phyloP scores from a whole-genome alignment of 2,888 invertebrate species.

The Tetrapedia diversipes region DNA sequence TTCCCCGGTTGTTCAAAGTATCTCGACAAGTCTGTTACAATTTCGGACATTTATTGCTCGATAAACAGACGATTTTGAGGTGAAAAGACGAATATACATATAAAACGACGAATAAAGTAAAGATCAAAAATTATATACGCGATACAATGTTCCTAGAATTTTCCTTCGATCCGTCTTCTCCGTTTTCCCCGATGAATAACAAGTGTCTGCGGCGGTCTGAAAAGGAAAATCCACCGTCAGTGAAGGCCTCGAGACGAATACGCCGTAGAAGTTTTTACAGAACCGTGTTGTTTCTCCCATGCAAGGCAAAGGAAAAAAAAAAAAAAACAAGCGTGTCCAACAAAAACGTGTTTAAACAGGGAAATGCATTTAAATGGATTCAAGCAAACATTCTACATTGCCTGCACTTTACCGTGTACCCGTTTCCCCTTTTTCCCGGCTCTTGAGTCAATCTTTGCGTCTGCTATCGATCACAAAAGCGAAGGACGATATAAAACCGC shows the following conservation, averaged over 20 bases:
- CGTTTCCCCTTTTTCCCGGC: neutral
- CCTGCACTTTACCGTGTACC: constrained; percentile 13
- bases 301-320: neutral
- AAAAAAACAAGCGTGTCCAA: too few species aligned
- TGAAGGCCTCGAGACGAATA: neutral
- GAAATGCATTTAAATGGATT: constrained; percentile 39
- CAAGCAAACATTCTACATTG: neutral
- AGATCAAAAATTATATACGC: neutral
- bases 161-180: neutral
- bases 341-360: constrained; percentile 34
- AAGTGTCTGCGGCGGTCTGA: neutral
- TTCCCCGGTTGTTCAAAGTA: too few species aligned
- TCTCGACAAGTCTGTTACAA: too few species aligned
- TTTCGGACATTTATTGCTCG: too few species aligned
- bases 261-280: neutral
- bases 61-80: too few species aligned
- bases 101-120: neutral
- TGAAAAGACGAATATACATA: neutral
- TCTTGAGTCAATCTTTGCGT: constrained; percentile 33
- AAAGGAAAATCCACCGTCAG: constrained; percentile 3
- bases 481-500: neutral
- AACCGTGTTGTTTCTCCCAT: neutral
- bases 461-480: neutral
- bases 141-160: constrained; percentile 11
- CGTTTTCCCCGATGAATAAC: constrained; percentile 8